A percentile compares a stretch with the other conserved stretches of the same genome.
These are phyloP conservation scores for Erynnis tages DNA, from an alignment of 2,888 invertebrate species.

Conservation along the genomic window DNA sequence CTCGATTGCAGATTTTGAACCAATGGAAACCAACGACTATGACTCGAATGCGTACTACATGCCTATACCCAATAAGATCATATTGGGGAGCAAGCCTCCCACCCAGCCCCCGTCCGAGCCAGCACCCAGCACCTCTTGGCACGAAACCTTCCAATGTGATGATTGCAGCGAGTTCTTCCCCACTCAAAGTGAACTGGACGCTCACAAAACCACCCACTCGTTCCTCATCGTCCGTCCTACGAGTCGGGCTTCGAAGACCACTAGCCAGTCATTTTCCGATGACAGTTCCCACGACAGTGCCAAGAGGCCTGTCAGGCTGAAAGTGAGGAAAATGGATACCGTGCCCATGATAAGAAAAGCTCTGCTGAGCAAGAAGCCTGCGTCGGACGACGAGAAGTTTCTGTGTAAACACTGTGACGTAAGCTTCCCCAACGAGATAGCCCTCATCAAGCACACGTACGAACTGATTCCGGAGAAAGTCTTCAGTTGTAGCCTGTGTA, in stretches of 20 bases:
- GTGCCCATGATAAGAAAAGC: neutral
- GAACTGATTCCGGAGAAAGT: conserved; percentile 28
- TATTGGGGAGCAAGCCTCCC: conserved; percentile 23
- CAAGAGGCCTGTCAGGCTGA: neutral
- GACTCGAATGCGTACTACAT: neutral
- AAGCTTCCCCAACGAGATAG: conserved; percentile 28
- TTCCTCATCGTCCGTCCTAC: conserved; percentile 27
- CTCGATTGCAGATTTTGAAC: conserved; percentile 8
- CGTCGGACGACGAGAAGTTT: too few relatives aligned
- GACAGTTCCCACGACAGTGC: neutral
- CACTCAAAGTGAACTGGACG: conserved; percentile 30
- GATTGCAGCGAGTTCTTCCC: conserved; percentile 32
- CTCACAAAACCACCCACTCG: conserved; percentile 32
- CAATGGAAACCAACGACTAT: neutral
- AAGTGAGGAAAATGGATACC: neutral
- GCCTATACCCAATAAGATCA: conserved; percentile 27
- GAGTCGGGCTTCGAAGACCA: conserved; percentile 5
- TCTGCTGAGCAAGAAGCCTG: too few relatives aligned
- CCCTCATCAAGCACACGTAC: conserved; percentile 31
- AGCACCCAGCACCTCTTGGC: conserved; percentile 16
- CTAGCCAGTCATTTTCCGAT: neutral
- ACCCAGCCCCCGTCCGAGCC: neutral
- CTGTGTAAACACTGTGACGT: conserved; percentile 32
- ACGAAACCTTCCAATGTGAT: conserved; percentile 26
- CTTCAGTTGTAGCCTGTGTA: neutral